These are phyloP conservation scores for Scaptodrosophila lebanonensis DNA, from an alignment of 1,140 invertebrate genomes.

Conservation along the genomic window DNA sequence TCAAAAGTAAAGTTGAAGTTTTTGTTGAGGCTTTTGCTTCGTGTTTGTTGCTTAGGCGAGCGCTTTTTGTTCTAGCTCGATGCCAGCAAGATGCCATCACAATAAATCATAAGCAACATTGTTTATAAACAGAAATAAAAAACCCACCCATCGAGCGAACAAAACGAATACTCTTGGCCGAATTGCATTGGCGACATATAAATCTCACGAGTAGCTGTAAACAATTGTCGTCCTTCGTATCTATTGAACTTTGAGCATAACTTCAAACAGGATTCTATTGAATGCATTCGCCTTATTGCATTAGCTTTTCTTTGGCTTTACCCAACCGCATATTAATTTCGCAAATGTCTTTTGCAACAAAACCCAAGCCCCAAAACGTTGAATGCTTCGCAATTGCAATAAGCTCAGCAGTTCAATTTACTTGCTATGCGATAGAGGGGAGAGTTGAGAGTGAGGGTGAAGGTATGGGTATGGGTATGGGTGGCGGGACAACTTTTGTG, in stretches of 20 bases:
- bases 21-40: slow-evolving; percentile 44
- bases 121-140: too few species aligned
- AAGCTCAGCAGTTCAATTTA: slow-evolving; percentile 61
- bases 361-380: too few species aligned
- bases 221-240: too few species aligned
- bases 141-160: too few species aligned
- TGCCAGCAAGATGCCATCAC: too few species aligned
- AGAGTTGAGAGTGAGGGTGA: too few species aligned
- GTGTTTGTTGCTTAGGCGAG: slow-evolving; percentile 17
- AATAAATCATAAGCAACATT: too few species aligned
- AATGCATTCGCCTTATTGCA: not conserved
- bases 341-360: slow-evolving; percentile 59
- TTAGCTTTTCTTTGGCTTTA: slow-evolving; percentile 7
- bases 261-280: slow-evolving; percentile 2
- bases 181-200: too few species aligned
- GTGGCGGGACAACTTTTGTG: slow-evolving; percentile 39
- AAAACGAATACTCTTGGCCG: too few species aligned
- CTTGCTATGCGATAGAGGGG: slow-evolving; percentile 32
- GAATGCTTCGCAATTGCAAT: slow-evolving; percentile 52
- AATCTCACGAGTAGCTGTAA: too few species aligned
- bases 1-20: slow-evolving; percentile 52
- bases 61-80: too few species aligned
- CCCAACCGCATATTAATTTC: slow-evolving; percentile 59
- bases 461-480: not conserved
- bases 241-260: too few species aligned